A percentile compares a stretch with the other conserved stretches of the same genome.
Conservation (phyloP, 2,113 vertebrate species). For the Candoia aspera region DNA sequence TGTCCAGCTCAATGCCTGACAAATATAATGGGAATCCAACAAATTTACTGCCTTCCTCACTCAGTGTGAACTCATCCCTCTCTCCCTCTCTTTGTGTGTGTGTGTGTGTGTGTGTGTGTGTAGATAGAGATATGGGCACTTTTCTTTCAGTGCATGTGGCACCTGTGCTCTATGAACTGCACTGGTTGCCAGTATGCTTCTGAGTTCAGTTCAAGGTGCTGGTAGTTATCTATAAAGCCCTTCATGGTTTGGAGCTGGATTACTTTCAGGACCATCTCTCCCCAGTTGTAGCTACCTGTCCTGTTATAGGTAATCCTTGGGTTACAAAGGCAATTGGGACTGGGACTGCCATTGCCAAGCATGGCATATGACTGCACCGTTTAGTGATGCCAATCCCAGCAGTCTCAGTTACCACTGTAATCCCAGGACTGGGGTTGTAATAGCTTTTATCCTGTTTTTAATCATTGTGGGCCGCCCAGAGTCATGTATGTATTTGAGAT, state of each 20-base stretch:
- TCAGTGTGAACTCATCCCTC: not conserved
- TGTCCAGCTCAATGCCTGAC: not conserved
- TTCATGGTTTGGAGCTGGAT: not conserved
- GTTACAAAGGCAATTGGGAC: not conserved
- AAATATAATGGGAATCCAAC: not conserved
- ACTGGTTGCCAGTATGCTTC: not conserved
- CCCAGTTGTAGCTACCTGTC: not conserved
- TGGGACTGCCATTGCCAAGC: not conserved
- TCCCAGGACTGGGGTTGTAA: not conserved
- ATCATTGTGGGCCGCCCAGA: not conserved
- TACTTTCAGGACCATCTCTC: not conserved
- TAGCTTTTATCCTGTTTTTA: not conserved
- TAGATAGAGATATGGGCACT: not conserved
- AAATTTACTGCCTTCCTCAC: not conserved
- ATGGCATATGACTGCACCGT: not conserved
- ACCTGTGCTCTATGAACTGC: not conserved
- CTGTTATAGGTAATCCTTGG: not conserved
- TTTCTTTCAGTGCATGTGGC: not conserved
- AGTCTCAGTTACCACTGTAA: not conserved
- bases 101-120: not conserved
- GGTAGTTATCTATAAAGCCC: not conserved
- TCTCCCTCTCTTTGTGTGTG: too few species aligned
- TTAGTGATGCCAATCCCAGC: not conserved
- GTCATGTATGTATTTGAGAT: not conserved
- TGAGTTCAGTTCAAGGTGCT: not conserved